These are phyloP conservation scores for Leptopilina drosophilae DNA, from an alignment of 2,888 invertebrate genomes.

Conservation along the genomic window DNA sequence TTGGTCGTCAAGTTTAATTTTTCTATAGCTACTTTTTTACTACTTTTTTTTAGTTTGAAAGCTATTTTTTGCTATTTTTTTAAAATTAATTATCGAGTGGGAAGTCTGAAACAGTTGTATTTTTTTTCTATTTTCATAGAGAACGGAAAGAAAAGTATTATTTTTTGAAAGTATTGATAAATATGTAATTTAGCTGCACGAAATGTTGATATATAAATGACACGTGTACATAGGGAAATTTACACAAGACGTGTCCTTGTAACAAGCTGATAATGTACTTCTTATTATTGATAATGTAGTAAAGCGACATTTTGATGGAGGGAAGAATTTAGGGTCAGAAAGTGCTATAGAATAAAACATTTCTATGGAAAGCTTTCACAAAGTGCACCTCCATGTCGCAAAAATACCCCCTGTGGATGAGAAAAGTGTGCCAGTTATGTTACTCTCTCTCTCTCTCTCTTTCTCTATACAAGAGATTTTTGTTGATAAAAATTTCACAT, in stretches of 20 bases:
- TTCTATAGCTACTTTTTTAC: too few species aligned
- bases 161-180: too few species aligned
- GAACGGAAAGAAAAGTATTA: too few species aligned
- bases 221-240: background rate
- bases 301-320: background rate
- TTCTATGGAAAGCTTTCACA: conserved; percentile 11
- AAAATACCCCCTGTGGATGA: conserved; percentile 3
- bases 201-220: background rate
- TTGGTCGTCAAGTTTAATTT: too few species aligned
- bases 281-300: conserved; percentile 2
- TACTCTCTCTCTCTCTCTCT: too few species aligned
- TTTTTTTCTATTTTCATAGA: too few species aligned
- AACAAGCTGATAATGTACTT: background rate
- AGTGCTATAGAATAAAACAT: background rate
- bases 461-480: background rate
- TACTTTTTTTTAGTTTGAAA: too few species aligned
- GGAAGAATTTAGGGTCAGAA: conserved; percentile 18
- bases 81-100: too few species aligned
- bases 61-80: too few species aligned
- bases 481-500: conserved; percentile 20
- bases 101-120: too few species aligned
- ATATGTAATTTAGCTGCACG: too few species aligned
- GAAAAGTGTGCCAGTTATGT: conserved; percentile 20
- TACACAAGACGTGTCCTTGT: background rate
- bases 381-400: conserved; percentile 28